Base-by-base conservation (phyloP, 2,888 invertebrate genomes). In the Pelosia muscerda region DNA sequence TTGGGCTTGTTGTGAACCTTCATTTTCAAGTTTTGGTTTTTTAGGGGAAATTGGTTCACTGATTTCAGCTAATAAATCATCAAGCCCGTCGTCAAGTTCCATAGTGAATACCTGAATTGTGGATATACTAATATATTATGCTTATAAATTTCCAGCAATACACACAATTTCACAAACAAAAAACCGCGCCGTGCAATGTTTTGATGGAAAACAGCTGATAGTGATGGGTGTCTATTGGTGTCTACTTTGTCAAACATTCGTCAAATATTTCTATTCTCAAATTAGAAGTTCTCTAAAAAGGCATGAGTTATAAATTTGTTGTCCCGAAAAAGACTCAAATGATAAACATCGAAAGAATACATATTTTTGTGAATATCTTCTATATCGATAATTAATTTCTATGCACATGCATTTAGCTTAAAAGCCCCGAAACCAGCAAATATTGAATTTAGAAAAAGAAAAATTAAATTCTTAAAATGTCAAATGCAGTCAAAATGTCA, bases 61-160 rank as follows among this genome's bases (percentile, higher is more conserved):
- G 28, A 95, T 87, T 79, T 93, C 88, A n/a, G 95, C 94, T 58
- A 95, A 76, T 69, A 95, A 86, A 69, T 94, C 93, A 73, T 95
- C 95, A 64, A 95, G 91, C 8, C 90, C 92, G 70, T 95, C 95
- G 69, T 95, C 95, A 77, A 93, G 74, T 61, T 95, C 94, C 94
- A 94, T 94, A 71, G 9, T 19, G 49, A 9, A 49, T 49, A 49
- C n/a, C 49, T 49, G n/a, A n/a, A n/a, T 49, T 49, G 2, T 9
- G 49, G 9, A 49, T n/a, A n/a, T n/a, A n/a, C n/a, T n/a, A n/a
- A n/a, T n/a, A n/a, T n/a, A n/a, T n/a, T n/a, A n/a, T n/a, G n/a
- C n/a, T n/a, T n/a, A n/a, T n/a, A n/a, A n/a, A n/a, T n/a, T 42
- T 42, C 42, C 19, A 42, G 42, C 4, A 8, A 31, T 6, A 10